Percentiles rank a stretch among this genome's conserved stretches.
These are phyloP conservation scores for Fulmarus glacialis DNA, from an alignment of 2,113 vertebrate species.

Conservation along the genomic window DNA sequence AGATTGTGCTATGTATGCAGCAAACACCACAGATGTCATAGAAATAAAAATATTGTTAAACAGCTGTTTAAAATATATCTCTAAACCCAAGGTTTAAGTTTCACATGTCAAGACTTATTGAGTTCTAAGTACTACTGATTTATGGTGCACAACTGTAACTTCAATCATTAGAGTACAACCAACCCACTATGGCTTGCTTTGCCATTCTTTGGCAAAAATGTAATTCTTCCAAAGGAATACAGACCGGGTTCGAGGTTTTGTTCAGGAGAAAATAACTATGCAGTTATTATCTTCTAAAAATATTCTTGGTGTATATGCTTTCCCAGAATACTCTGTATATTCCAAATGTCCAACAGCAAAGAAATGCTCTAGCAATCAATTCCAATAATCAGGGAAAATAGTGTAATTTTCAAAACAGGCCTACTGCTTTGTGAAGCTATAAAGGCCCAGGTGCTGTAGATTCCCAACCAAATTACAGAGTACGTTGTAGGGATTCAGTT, in stretches of 20 bases:
- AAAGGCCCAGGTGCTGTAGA: slow-evolving; percentile 1
- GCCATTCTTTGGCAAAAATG: background rate
- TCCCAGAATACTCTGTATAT: background rate
- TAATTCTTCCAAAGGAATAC: background rate
- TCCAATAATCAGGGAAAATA: background rate
- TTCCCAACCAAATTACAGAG: background rate
- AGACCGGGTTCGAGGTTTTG: background rate
- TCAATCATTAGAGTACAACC: background rate
- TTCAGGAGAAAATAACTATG: background rate
- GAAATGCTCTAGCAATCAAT: background rate
- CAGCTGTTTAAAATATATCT: background rate
- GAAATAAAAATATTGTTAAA: background rate
- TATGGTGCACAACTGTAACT: background rate
- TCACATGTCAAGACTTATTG: background rate
- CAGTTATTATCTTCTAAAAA: background rate
- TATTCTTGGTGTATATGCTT: background rate
- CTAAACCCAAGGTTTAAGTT: background rate
- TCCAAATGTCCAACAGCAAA: background rate
- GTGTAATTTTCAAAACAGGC: background rate
- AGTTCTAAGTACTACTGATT: background rate
- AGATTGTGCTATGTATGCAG: background rate
- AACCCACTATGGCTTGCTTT: background rate
- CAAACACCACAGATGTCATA: background rate
- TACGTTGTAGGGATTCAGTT: background rate
- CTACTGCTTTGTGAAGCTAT: background rate